Percentiles rank a stretch among this genome's conserved stretches.
phyloP scores from a whole-genome alignment of 2,797 vertebrate species.

The Nannoperca obscura region DNA sequence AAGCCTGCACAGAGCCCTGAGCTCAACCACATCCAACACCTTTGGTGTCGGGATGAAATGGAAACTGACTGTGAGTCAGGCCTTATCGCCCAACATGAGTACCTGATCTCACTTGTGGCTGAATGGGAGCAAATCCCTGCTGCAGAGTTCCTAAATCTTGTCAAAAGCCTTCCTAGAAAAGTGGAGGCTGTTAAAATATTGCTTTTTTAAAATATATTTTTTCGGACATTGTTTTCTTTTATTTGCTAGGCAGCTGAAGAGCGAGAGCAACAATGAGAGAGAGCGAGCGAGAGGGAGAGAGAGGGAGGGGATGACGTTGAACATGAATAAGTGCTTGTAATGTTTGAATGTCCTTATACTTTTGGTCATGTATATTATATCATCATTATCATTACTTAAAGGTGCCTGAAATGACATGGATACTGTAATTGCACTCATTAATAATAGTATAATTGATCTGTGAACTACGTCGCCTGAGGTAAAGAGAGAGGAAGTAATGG shows the following conservation, averaged over 20 bases:
- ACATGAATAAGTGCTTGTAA: not conserved
- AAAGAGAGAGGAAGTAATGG: constrained; percentile 40
- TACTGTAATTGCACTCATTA: constrained; percentile 27
- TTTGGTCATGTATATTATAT: not conserved
- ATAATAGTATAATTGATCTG: constrained; percentile 12
- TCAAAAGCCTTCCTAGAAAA: not conserved
- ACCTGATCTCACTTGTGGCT: constrained; percentile 3
- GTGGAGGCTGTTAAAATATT: not conserved
- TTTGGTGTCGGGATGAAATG: not conserved
- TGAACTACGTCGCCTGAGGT: constrained; percentile 1
- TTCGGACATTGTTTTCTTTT: too few relatives aligned
- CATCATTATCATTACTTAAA: not conserved
- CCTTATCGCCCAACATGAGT: not conserved
- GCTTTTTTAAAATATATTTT: too few relatives aligned
- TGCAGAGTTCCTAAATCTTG: not conserved
- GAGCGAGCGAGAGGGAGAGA: too few relatives aligned
- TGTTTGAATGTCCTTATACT: not conserved
- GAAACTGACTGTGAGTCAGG: not conserved
- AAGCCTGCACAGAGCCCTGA: not conserved
- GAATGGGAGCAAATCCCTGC: constrained; percentile 24
- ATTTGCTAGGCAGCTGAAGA: too few relatives aligned
- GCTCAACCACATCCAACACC: constrained; percentile 5
- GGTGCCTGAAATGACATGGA: not conserved
- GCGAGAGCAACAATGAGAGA: too few relatives aligned
- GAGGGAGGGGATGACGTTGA: too few relatives aligned